phyloP scores from a whole-genome alignment of 2,888 invertebrate species.

The Hartigia nigra region DNA sequence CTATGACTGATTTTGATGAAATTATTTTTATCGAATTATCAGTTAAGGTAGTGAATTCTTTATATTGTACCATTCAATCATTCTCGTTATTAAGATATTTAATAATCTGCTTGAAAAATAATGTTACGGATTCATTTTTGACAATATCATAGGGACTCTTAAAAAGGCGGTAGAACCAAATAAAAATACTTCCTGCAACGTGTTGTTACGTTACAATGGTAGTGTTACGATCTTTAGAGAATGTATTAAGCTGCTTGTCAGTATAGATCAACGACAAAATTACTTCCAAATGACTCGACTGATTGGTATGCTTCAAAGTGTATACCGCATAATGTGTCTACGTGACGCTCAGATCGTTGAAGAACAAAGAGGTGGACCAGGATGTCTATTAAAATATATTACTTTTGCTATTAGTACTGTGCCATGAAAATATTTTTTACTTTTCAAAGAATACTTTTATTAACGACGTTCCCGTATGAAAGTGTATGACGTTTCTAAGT shows the following conservation, averaged over 20 bases:
- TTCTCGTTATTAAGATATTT: neutral
- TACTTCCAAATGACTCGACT: constrained; percentile 7
- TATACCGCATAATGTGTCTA: neutral
- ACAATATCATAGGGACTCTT: neutral
- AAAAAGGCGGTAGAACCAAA: neutral
- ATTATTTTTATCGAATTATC: neutral
- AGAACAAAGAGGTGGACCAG: neutral
- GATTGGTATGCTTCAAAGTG: constrained; percentile 1
- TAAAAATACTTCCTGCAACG: neutral
- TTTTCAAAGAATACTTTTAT: neutral
- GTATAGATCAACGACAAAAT: neutral
- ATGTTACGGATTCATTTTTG: neutral
- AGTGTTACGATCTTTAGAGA: neutral
- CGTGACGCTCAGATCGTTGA: neutral
- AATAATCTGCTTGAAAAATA: neutral
- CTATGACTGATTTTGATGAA: neutral
- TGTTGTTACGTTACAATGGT: neutral
- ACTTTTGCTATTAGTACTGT: neutral
- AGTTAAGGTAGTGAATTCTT: neutral
- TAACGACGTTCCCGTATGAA: neutral
- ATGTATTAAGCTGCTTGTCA: neutral
- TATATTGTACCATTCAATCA: neutral
- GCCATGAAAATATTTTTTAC: neutral
- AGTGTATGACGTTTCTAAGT: neutral
- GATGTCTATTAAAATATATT: neutral